phyloP scores from a whole-genome alignment of 2,113 vertebrate species.

The Haemorhous mexicanus region DNA sequence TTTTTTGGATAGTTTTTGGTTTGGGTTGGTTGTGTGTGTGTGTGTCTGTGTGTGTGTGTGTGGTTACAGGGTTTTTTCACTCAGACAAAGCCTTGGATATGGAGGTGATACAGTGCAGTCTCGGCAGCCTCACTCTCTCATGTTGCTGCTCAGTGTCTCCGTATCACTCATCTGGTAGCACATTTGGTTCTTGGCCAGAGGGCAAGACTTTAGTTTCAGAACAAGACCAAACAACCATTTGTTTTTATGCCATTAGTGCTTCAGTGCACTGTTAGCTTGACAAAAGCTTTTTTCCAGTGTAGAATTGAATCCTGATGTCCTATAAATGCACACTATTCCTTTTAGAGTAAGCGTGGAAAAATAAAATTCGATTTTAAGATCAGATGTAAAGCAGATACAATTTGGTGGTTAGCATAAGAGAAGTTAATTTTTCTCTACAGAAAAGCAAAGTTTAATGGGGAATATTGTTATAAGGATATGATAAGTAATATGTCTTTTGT shows the following conservation, averaged over 20 bases:
- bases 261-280: background rate
- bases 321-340: background rate
- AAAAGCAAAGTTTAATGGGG: background rate
- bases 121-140: background rate
- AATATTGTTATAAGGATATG: background rate
- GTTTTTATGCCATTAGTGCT: background rate
- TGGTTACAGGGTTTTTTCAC: background rate
- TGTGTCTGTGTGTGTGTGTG: accelerated
- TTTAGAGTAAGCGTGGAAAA: background rate
- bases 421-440: background rate
- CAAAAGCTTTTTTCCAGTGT: background rate
- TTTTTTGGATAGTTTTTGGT: background rate
- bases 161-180: slow-evolving; percentile 47
- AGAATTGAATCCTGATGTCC: background rate
- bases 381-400: background rate
- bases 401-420: background rate
- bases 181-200: slow-evolving; percentile 53
- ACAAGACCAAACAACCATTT: slow-evolving; percentile 58
- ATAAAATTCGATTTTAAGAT: background rate
- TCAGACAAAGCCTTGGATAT: slow-evolving; percentile 41
- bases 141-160: background rate
- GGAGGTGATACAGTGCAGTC: slow-evolving; percentile 5
- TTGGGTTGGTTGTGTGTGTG: background rate
- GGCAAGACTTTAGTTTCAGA: slow-evolving; percentile 18
- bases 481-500: background rate